phyloP scores from a whole-genome alignment of 2,797 vertebrate species.

The Mycteria americana region DNA sequence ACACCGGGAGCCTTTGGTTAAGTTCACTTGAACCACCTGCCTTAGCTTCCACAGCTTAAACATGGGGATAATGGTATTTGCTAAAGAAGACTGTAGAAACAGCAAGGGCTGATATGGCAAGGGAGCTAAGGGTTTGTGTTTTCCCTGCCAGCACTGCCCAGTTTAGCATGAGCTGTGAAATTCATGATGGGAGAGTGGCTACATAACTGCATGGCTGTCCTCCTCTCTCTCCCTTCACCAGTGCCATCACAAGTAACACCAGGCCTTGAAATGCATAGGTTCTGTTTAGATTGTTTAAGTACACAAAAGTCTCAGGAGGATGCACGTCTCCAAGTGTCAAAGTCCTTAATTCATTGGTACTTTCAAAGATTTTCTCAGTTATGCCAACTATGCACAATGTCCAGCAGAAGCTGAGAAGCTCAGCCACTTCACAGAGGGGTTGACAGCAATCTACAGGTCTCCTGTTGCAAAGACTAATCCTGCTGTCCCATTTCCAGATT shows the following conservation, averaged over 20 bases:
- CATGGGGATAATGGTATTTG: background rate
- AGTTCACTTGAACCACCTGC: background rate
- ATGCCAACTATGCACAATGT: background rate
- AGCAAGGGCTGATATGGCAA: background rate
- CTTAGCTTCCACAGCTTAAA: background rate
- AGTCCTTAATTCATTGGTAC: background rate
- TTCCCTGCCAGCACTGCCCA: background rate
- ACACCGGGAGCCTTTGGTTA: background rate
- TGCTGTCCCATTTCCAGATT: background rate
- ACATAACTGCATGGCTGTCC: background rate
- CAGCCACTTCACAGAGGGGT: background rate
- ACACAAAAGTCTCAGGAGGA: background rate
- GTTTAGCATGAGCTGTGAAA: background rate
- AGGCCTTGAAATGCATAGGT: background rate
- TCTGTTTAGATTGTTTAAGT: background rate
- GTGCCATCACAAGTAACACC: background rate
- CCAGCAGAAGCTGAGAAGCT: background rate
- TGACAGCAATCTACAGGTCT: background rate
- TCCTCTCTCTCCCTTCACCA: background rate
- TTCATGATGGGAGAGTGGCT: background rate
- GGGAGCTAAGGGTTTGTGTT: background rate
- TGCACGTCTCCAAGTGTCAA: background rate
- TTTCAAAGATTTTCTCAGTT: background rate
- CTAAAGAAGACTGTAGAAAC: background rate
- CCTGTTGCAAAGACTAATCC: background rate